Percentiles rank a stretch among this genome's conserved stretches.
These are phyloP conservation scores for Drosophila pandora DNA, from an alignment of 1,140 invertebrate genomes.

Conservation along the genomic window DNA sequence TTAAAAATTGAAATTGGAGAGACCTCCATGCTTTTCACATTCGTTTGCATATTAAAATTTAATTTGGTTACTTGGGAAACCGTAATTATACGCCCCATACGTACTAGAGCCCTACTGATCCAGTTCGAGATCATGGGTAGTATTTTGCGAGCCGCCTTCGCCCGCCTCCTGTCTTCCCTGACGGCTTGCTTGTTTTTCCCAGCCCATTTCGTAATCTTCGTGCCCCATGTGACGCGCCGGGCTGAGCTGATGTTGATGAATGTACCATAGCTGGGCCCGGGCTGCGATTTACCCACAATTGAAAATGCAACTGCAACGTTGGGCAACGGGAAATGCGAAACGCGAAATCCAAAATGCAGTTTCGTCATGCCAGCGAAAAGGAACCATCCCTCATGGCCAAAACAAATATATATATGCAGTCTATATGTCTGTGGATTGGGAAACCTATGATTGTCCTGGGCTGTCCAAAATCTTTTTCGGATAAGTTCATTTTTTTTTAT, in stretches of 20 bases:
- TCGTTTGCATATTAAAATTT: slow-evolving; percentile 35
- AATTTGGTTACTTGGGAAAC: slow-evolving; percentile 67
- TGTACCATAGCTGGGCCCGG: slow-evolving; percentile 7
- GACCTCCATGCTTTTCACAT: slow-evolving; percentile 3
- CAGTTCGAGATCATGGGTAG: slow-evolving; percentile 43
- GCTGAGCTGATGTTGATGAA: slow-evolving; percentile 11
- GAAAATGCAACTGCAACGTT: slow-evolving; percentile 37
- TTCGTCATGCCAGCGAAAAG: slow-evolving; percentile 23
- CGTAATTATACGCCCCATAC: slow-evolving; percentile 54
- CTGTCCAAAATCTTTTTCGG: slow-evolving; percentile 9
- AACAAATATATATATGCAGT: background rate
- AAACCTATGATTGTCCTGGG: slow-evolving; percentile 19
- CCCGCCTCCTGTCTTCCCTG: slow-evolving; percentile 5
- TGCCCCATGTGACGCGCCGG: slow-evolving; percentile 25
- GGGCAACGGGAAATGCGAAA: slow-evolving; percentile 41
- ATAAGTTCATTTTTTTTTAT: background rate
- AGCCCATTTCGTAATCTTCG: slow-evolving; percentile 64
- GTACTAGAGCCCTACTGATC: slow-evolving; percentile 48
- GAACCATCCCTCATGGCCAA: slow-evolving; percentile 18
- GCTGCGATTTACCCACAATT: slow-evolving; percentile 28
- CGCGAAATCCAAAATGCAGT: slow-evolving; percentile 19
- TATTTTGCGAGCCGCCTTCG: background rate
- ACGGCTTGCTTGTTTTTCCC: slow-evolving; percentile 37
- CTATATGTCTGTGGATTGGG: background rate
- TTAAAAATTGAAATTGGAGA: slow-evolving; percentile 3